Evolutionary conservation across 2,113 vertebrate species (phyloP).

Genomic region (Pomatostomus ruficeps): DNA sequence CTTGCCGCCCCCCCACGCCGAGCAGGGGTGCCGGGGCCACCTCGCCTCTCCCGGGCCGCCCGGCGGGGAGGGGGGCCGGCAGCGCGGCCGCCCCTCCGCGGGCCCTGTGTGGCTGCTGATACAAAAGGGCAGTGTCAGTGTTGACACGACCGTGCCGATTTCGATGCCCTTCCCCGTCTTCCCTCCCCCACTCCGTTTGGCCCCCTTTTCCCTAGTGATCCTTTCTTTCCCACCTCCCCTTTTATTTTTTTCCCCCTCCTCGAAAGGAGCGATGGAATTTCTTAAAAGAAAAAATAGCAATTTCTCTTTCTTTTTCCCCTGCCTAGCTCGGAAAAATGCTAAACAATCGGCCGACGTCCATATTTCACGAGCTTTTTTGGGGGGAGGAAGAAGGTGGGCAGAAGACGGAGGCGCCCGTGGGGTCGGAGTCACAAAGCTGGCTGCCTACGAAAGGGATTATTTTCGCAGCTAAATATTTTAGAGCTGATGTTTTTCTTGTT

Average conservation of each 20-base stretch:
- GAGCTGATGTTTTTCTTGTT: constrained; percentile 17
- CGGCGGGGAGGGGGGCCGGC: not conserved
- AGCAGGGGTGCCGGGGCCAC: not conserved
- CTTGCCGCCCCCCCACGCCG: not conserved
- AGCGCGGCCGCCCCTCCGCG: not conserved
- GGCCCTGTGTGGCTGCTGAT: not conserved
- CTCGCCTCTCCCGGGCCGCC: not conserved
- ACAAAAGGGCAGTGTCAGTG: constrained; percentile 61
- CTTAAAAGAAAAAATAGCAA: not conserved
- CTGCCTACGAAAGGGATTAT: not conserved
- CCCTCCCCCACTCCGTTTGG: not conserved
- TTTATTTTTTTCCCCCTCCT: fast-evolving
- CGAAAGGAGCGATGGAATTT: not conserved
- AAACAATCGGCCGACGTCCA: constrained; percentile 61
- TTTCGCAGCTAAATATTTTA: not conserved
- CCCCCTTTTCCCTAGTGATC: not conserved
- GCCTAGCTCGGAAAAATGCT: constrained; percentile 18
- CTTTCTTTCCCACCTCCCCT: not conserved
- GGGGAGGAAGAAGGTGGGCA: not conserved
- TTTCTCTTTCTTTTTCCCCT: not conserved
- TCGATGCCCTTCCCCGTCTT: not conserved
- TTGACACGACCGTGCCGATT: constrained; percentile 39
- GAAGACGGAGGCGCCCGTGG: not conserved
- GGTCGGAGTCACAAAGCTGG: not conserved
- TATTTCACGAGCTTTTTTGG: constrained; percentile 35